Conservation (phyloP, 2,797 vertebrate genomes). For the Acanthiza pusilla region DNA sequence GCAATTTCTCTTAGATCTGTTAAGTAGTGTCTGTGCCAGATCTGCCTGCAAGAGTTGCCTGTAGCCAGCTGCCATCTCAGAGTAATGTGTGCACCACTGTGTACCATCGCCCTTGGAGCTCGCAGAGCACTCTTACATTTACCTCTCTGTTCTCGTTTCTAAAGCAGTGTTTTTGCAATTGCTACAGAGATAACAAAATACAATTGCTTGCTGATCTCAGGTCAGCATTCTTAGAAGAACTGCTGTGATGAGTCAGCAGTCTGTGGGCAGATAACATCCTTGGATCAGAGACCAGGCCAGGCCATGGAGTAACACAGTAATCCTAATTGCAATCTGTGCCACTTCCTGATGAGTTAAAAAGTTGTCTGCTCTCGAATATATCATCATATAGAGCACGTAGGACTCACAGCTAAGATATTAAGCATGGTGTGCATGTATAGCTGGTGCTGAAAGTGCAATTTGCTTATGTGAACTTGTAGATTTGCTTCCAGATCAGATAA, state of each 20-base stretch:
- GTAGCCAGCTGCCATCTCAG: background rate
- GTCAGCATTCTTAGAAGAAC: background rate
- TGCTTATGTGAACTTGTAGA: background rate
- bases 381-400: background rate
- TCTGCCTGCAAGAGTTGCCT: background rate
- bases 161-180: background rate
- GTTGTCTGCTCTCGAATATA: background rate
- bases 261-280: background rate
- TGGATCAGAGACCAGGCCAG: background rate
- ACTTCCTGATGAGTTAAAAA: background rate
- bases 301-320: background rate
- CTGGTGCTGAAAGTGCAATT: background rate
- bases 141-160: background rate
- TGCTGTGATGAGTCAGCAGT: background rate
- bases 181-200: background rate
- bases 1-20: background rate
- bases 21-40: background rate
- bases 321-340: background rate
- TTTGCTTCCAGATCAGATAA: conserved; percentile 52
- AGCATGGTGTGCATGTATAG: background rate
- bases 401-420: background rate
- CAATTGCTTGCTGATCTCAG: background rate
- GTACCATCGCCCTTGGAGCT: background rate
- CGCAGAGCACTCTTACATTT: background rate
- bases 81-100: background rate